These are phyloP conservation scores for Anabacerthia variegaticeps DNA, from an alignment of 2,797 vertebrate genomes.

Conservation along the genomic window DNA sequence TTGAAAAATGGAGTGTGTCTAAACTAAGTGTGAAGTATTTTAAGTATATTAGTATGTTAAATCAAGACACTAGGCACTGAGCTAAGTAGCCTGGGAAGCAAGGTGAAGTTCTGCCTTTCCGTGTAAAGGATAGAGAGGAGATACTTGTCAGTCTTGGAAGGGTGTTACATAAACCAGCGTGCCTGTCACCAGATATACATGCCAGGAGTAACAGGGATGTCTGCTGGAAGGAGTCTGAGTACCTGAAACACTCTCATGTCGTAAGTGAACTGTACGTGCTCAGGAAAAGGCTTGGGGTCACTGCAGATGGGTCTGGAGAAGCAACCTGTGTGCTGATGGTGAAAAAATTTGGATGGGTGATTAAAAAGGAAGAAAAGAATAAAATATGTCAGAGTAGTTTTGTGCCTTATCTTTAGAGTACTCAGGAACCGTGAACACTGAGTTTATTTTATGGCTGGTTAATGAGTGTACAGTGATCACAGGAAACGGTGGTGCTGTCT, in stretches of 20 bases:
- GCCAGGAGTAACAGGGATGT: not conserved
- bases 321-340: not conserved
- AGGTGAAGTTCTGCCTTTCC: not conserved
- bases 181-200: not conserved
- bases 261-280: not conserved
- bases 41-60: not conserved
- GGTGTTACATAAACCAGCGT: not conserved
- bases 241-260: not conserved
- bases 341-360: not conserved
- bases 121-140: not conserved
- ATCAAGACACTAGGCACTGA: not conserved
- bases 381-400: not conserved
- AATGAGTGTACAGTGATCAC: not conserved
- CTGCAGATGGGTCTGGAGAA: not conserved
- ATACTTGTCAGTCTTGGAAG: not conserved
- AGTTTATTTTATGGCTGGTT: not conserved
- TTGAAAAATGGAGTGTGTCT: not conserved
- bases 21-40: not conserved
- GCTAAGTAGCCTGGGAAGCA: not conserved
- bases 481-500: not conserved
- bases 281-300: not conserved
- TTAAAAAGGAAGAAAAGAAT: not conserved
- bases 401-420: not conserved
- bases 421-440: not conserved
- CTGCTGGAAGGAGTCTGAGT: not conserved